Base-by-base conservation (phyloP, 2,113 vertebrate species). In the Pterocles gutturalis region DNA sequence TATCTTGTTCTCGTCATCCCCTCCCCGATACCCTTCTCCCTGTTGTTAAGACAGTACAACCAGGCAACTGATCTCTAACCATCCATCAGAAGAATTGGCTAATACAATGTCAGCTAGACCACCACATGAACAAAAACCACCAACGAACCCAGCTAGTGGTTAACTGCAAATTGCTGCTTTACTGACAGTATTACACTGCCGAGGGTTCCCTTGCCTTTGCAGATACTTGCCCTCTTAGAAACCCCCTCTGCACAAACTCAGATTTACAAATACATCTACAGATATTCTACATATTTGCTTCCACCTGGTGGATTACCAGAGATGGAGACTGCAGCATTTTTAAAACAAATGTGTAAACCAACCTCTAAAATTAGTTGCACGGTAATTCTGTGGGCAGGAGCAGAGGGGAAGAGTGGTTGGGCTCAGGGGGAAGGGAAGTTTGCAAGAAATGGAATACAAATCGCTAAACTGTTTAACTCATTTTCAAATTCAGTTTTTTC, bases 261-360 rank as follows among this genome's bases (percentile, higher is more conserved):
- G 70, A 69, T 69, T 72, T 86, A 82, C 89, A 87, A 87, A 85
- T 11, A 51, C 60, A 43, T 2, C 5, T 48, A 81, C 38, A 75
- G 66, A 86, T 86, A 83, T 49, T 75, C 87, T 55, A 93, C 94
- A 95, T 65, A 93, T 94, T 87, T 97, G 95, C 94, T 97, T 97
- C 94, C 92, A 97, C 89, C 93, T 96, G 87, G 86, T 95, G 90
- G 95, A 95, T 95, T 94, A 87, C 58, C 65, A 91, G 93, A 83
- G 94, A 89, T 9, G 45, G 29, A 91, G 71, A 85, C 65, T 28
- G 67, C 46, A 70, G n/a, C 2, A 0, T 2, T 79, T 92, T 81
- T 20, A 69, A 83, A 90, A 49, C 33, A 69, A 82, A 67, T 0
- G 0, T 34, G 54, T 28, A 87, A 91, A 75, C 31, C 12, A 65